Evolutionary conservation across 2,888 invertebrate species (phyloP).

Genomic region (Eupithecia insigniata): DNA sequence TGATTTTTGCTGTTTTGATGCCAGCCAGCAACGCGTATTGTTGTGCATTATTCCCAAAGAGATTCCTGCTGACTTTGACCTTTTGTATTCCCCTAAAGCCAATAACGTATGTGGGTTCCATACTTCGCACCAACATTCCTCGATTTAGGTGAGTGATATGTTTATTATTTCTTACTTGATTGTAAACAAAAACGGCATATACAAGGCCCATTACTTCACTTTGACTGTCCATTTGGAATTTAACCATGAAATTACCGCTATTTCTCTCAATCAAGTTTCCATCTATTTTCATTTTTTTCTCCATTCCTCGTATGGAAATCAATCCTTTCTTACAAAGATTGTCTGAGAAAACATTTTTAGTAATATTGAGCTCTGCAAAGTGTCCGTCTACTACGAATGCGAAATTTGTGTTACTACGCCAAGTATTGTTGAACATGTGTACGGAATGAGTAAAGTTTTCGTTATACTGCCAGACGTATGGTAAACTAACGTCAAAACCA

Average conservation of each 20-base stretch:
- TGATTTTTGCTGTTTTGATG: slow-evolving; percentile 92
- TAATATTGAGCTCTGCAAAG: slow-evolving; percentile 94
- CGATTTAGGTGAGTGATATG: slow-evolving; percentile 69
- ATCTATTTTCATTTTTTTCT: slow-evolving; percentile 94
- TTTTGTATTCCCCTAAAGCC: slow-evolving; percentile 97
- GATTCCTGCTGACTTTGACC: slow-evolving; percentile 94
- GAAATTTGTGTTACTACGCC: slow-evolving; percentile 94
- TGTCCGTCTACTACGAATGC: slow-evolving; percentile 95
- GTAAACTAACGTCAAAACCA: slow-evolving; percentile 94
- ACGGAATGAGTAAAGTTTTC: slow-evolving; percentile 97
- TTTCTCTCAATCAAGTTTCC: slow-evolving; percentile 92
- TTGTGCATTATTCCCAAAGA: slow-evolving; percentile 92
- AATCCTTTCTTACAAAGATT: slow-evolving; percentile 93
- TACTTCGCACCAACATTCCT: slow-evolving; percentile 65
- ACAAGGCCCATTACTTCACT: slow-evolving; percentile 95
- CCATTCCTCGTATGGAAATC: slow-evolving; percentile 95
- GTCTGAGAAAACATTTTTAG: slow-evolving; percentile 91
- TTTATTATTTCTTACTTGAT: slow-evolving; percentile 90
- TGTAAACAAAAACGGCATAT: slow-evolving; percentile 90
- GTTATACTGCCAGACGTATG: slow-evolving; percentile 97
- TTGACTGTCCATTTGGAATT: slow-evolving; percentile 95
- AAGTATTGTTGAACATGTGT: slow-evolving; percentile 93
- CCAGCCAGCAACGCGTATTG: slow-evolving; percentile 97
- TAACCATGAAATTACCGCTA: slow-evolving; percentile 91
- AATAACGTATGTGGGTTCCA: slow-evolving; percentile 91